These are phyloP conservation scores for Clanis bilineata DNA, from an alignment of 2,888 invertebrate genomes.

Conservation along the genomic window DNA sequence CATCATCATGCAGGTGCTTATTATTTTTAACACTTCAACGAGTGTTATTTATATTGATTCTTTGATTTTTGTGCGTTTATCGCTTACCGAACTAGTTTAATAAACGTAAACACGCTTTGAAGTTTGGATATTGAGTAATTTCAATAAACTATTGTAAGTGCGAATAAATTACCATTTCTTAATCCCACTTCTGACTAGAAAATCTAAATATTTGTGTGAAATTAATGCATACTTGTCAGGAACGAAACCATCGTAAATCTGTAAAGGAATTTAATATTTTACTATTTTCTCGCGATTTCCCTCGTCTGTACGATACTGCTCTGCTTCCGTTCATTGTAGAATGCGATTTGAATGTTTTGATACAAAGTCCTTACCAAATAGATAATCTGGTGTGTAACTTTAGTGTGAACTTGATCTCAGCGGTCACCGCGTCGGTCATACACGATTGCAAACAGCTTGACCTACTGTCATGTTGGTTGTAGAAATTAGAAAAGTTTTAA, in stretches of 20 bases:
- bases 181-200: not conserved
- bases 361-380: too few relatives aligned
- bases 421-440: too few relatives aligned
- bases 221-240: not conserved
- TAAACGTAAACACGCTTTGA: constrained; percentile 30
- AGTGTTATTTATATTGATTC: not conserved
- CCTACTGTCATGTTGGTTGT: too few relatives aligned
- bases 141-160: constrained; percentile 9
- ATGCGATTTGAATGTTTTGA: too few relatives aligned
- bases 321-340: too few relatives aligned
- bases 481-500: too few relatives aligned
- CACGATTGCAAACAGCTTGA: too few relatives aligned
- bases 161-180: not conserved
- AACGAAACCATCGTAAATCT: not conserved
- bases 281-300: too few relatives aligned
- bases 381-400: too few relatives aligned
- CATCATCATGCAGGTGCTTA: constrained; percentile 66
- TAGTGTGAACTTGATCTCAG: too few relatives aligned
- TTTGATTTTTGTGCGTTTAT: constrained; percentile 7
- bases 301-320: too few relatives aligned
- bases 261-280: not conserved
- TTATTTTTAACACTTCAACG: constrained; percentile 13
- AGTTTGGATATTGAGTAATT: constrained; percentile 24
- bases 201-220: not conserved
- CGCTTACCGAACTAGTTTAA: not conserved